Conservation (phyloP, 1,140 invertebrate genomes). For the Atopsyche davidsoni region DNA sequence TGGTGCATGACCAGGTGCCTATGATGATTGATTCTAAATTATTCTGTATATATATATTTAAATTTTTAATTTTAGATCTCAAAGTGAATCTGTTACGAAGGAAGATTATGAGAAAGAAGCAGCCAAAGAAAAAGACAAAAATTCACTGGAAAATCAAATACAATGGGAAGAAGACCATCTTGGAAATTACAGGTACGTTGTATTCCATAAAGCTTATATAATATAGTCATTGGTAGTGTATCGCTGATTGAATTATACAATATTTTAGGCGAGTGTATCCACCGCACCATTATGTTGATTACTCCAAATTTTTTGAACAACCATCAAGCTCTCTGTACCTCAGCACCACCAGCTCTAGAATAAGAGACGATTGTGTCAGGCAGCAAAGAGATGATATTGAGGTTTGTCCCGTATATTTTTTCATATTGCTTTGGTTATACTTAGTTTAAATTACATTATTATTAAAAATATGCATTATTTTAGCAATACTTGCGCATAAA, state of each 20-base stretch:
- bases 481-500: too few relatives aligned
- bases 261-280: conserved; percentile 42
- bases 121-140: conserved; percentile 35
- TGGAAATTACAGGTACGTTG: conserved; percentile 62
- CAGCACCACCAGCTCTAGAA: conserved; percentile 69
- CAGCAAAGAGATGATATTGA: conserved; percentile 56
- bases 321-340: conserved; percentile 66
- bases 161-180: conserved; percentile 71
- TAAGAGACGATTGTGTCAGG: conserved; percentile 60
- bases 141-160: conserved; percentile 55
- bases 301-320: conserved; percentile 67
- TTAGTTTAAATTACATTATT: conserved; percentile 30
- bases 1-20: too few relatives aligned
- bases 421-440: neutral
- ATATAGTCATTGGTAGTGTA: conserved; percentile 35
- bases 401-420: conserved; percentile 36
- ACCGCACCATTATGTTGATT: conserved; percentile 50
- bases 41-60: too few relatives aligned
- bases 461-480: too few relatives aligned
- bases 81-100: too few relatives aligned
- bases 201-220: neutral
- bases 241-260: too few relatives aligned
- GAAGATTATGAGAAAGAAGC: conserved; percentile 15
- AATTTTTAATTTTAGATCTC: too few relatives aligned
- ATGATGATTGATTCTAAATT: too few relatives aligned